These are phyloP conservation scores for Morinoia aosen DNA, from an alignment of 2,888 invertebrate genomes.

Conservation along the genomic window DNA sequence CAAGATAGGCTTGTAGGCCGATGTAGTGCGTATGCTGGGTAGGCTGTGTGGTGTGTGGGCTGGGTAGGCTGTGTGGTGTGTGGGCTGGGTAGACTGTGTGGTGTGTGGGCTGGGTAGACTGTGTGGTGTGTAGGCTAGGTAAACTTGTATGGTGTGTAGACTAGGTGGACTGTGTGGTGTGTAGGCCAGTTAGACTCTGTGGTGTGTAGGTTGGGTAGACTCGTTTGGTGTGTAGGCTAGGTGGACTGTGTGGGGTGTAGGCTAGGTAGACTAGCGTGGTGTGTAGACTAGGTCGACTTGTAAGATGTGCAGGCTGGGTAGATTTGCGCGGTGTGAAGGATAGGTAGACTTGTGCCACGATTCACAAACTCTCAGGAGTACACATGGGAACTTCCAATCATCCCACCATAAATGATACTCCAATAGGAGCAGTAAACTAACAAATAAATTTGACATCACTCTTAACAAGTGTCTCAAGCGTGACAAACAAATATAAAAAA, in stretches of 20 bases:
- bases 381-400: no score
- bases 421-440: no score
- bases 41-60: background rate
- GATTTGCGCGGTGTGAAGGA: background rate
- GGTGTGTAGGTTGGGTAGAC: background rate
- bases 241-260: background rate
- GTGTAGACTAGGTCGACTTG: background rate
- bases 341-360: background rate
- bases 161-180: background rate
- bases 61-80: background rate
- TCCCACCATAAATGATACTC: no score
- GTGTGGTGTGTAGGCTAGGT: background rate
- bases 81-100: background rate
- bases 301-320: background rate
- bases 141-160: background rate
- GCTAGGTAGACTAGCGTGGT: background rate
- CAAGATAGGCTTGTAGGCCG: background rate
- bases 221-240: background rate
- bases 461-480: no score
- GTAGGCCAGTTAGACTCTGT: no score
- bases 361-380: no score
- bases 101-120: background rate
- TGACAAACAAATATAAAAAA: no score
- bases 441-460: no score
- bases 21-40: background rate